phyloP scores from a whole-genome alignment of 2,797 vertebrate genomes.

The Alosa sapidissima region DNA sequence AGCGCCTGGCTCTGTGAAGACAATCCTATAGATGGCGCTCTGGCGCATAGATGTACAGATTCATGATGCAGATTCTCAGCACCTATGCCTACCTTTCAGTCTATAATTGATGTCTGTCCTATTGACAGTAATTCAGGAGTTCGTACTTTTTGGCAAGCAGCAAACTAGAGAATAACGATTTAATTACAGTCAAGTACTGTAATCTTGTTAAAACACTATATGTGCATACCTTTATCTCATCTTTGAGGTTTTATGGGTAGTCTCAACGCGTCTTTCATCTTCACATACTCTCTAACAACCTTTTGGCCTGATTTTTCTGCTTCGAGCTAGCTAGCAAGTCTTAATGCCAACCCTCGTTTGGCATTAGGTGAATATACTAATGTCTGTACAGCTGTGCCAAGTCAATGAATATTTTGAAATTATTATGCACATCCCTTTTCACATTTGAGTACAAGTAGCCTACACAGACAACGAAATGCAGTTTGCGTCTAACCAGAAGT shows the following conservation, averaged over 20 bases:
- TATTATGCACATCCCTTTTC: background rate
- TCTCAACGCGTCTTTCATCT: background rate
- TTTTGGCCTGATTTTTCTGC: background rate
- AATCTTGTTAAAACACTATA: background rate
- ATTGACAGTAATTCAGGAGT: background rate
- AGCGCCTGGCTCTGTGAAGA: slow-evolving; percentile 1
- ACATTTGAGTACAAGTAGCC: no score
- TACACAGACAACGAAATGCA: no score
- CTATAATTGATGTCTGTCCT: background rate
- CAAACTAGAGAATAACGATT: background rate
- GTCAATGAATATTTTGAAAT: background rate
- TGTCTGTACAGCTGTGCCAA: background rate
- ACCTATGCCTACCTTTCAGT: background rate
- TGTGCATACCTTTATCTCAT: background rate
- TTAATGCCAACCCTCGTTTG: background rate
- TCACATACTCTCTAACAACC: background rate
- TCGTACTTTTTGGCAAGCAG: background rate
- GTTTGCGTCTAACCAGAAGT: no score
- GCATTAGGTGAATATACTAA: background rate
- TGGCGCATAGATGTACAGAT: background rate
- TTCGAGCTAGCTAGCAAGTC: background rate
- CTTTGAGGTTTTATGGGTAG: background rate
- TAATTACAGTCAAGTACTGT: background rate
- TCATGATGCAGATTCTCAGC: background rate
- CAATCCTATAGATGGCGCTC: background rate